phyloP scores from a whole-genome alignment of 2,113 vertebrate species.

The Ranitomeya variabilis region DNA sequence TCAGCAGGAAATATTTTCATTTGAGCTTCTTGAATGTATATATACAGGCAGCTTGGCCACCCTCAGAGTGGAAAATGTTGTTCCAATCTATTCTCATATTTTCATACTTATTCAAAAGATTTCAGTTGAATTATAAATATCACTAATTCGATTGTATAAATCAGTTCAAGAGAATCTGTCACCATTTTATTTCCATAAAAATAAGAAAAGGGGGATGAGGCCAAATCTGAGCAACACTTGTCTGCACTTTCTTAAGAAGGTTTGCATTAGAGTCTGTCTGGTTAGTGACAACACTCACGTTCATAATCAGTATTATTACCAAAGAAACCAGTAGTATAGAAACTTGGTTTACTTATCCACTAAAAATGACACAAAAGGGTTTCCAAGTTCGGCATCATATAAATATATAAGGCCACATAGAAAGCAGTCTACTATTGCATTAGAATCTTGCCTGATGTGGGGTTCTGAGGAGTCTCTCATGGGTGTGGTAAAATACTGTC shows the following conservation, averaged over 20 bases:
- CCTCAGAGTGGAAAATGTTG: not conserved
- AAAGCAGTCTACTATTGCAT: too few relatives aligned
- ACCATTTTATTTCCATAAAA: not conserved
- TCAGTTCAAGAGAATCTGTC: not conserved
- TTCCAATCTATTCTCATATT: not conserved
- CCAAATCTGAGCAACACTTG: not conserved
- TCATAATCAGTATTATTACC: not conserved
- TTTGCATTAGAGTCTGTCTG: not conserved
- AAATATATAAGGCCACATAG: too few relatives aligned
- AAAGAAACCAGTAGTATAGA: not conserved
- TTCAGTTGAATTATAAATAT: not conserved
- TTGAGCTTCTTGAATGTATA: not conserved
- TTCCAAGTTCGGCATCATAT: too few relatives aligned
- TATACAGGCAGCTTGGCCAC: constrained; percentile 4
- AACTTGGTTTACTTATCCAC: not conserved
- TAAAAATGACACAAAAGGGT: too few relatives aligned
- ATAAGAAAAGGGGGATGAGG: not conserved
- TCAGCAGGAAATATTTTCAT: constrained; percentile 20
- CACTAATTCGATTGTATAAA: not conserved
- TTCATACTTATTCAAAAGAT: not conserved
- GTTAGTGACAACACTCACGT: not conserved
- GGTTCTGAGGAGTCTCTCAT: too few relatives aligned
- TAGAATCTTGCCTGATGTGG: too few relatives aligned
- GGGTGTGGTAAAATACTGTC: too few relatives aligned
- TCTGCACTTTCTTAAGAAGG: not conserved